Evolutionary conservation across 1,140 invertebrate genomes (phyloP), one percentile per base, ranked within the genome.

Genomic region (Drosophila lacertosa): DNA sequence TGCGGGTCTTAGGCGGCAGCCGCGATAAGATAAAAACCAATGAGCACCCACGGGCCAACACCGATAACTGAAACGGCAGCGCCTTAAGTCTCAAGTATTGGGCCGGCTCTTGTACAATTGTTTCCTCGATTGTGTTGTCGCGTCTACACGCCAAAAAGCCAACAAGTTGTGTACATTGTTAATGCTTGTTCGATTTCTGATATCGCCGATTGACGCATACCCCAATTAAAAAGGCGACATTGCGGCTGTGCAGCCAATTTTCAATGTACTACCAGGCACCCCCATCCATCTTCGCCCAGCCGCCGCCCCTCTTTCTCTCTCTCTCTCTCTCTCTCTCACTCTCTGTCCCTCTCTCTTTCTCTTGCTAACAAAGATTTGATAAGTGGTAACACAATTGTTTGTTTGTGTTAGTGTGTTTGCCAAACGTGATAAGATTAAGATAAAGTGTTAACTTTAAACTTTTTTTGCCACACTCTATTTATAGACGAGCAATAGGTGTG

Each of bases 201-300:
- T 42, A 32, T 64, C 37, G 45, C 37, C 37, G 55, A 66, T 80
- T 79, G 77, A 80, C 77, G 70, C 51, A 59, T 59, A 66, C 54
- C n/a, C 22, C 60, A 54, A 62, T 60, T 59, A 32, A 58, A 58
- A 29, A 22, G 77, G 78, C 78, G 77, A 81, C 77, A 77, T 51
- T 35, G 5, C 42, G 77, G 81, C 77, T 81, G 64, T 42, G 62
- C 33, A 57, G 33, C 32, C 26, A 22, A 33, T 11, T 39, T 42
- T 18, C 13, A n/a, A n/a, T 35, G 33, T 40, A 16, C 6, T 29
- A 15, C 35, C 13, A 39, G 3, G 5, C 35, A 39, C 4, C 13
- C 35, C 13, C 35, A n/a, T 6, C 35, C 35, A 37, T 13, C 35
- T 13, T 15, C 35, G 2, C 4, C 35, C 3, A 7, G 5, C 11